phyloP scores from a whole-genome alignment of 2,113 vertebrate species.

The Serinus canaria region DNA sequence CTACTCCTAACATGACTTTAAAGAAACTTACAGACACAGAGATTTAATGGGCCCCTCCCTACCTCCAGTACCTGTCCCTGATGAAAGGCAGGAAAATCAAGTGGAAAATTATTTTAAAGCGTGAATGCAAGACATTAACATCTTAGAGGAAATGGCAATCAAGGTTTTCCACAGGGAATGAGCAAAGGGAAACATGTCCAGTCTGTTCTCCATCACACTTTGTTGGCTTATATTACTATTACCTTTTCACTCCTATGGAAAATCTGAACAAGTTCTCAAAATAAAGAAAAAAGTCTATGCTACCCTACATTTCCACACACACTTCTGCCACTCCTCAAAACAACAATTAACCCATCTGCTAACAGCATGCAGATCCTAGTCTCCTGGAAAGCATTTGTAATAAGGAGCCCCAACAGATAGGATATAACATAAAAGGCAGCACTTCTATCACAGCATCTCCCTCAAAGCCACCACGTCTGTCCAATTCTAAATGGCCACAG shows the following conservation, averaged over 20 bases:
- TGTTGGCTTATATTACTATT: background rate
- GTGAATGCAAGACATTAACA: conserved; percentile 17
- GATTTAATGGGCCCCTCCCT: conserved; percentile 34
- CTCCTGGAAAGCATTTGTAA: background rate
- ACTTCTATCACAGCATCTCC: background rate
- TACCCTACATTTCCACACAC: background rate
- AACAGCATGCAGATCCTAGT: background rate
- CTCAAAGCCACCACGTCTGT: background rate
- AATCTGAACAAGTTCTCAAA: background rate
- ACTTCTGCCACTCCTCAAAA: background rate
- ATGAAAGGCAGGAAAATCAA: conserved; percentile 60
- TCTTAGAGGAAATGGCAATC: conserved; percentile 52
- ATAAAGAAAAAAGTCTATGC: background rate
- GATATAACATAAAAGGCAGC: background rate
- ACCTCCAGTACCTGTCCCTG: conserved; percentile 16
- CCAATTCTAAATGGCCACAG: conserved; percentile 16
- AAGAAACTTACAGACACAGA: background rate
- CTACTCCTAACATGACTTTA: background rate
- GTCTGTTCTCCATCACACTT: conserved; percentile 22
- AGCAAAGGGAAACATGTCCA: background rate
- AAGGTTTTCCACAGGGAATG: conserved; percentile 18
- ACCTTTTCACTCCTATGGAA: background rate
- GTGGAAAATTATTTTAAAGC: conserved; percentile 43
- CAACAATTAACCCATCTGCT: background rate
- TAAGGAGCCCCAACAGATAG: background rate